phyloP scores from a whole-genome alignment of 2,888 invertebrate genomes.

The Pammene aurita region DNA sequence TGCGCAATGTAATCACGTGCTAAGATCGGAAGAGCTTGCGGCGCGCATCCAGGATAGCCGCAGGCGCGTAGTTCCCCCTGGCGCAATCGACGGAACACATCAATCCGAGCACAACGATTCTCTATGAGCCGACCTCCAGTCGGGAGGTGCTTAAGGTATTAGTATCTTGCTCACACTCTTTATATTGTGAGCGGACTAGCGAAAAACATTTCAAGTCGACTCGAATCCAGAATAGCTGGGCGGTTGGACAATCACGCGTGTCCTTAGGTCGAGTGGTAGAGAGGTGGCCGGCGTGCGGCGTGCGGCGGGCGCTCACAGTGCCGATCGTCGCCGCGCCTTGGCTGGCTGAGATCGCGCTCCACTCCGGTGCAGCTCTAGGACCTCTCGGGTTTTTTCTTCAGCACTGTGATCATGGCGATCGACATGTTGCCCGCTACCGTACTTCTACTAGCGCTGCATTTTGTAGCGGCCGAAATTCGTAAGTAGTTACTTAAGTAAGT shows the following conservation, averaged over 20 bases:
- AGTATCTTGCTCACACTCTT: conserved; percentile 43
- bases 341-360: conserved; percentile 65
- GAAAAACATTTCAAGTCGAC: conserved; percentile 22
- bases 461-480: conserved; percentile 74
- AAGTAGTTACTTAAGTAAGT: conserved; percentile 51
- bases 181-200: conserved; percentile 33
- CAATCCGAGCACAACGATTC: conserved; percentile 31
- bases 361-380: conserved; percentile 28
- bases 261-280: conserved; percentile 57
- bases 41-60: conserved; percentile 46
- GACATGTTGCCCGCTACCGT: conserved; percentile 66
- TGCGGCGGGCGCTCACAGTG: conserved; percentile 61
- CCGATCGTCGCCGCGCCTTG: conserved; percentile 69
- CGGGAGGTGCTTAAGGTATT: conserved; percentile 18
- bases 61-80: conserved; percentile 41
- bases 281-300: conserved; percentile 40
- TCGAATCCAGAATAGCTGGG: conserved; percentile 56
- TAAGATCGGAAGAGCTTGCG: conserved; percentile 42
- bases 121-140: conserved; percentile 21
- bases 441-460: conserved; percentile 67
- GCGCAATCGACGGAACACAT: conserved; percentile 44
- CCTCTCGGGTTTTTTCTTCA: conserved; percentile 39
- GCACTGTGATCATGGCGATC: conserved; percentile 23
- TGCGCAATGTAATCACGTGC: conserved; percentile 44
- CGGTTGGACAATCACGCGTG: conserved; percentile 61